These are phyloP conservation scores for Ascidia mentula DNA, from an alignment of 23 tunicate species.

Conservation along the genomic window DNA sequence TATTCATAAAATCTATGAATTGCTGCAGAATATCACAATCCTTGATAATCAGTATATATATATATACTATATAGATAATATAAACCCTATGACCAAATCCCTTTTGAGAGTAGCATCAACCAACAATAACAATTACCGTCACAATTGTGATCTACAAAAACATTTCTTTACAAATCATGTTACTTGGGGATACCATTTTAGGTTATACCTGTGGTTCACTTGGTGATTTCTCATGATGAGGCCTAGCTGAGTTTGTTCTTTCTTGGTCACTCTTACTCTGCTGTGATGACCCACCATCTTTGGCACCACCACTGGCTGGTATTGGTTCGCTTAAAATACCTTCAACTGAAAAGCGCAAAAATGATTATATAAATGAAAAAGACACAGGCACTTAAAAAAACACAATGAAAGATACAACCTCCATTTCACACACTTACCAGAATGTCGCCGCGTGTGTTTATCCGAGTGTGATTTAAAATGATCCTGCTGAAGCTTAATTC, in stretches of 20 bases:
- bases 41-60: too few species aligned
- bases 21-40: too few species aligned
- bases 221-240: background rate
- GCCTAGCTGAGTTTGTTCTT: background rate
- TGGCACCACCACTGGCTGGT: conserved; percentile 52
- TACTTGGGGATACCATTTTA: too few species aligned
- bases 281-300: conserved; percentile 30
- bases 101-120: too few species aligned
- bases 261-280: background rate
- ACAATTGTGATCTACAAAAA: too few species aligned
- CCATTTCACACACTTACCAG: conserved; percentile 36
- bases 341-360: conserved; percentile 26
- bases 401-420: background rate
- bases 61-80: too few species aligned
- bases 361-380: background rate
- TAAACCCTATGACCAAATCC: too few species aligned
- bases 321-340: conserved; percentile 47
- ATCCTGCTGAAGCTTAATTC: conserved; percentile 37
- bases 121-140: too few species aligned
- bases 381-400: background rate
- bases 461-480: background rate
- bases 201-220: background rate
- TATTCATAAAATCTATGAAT: too few species aligned
- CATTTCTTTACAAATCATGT: too few species aligned
- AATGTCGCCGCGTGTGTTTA: conserved; percentile 44